A percentile compares a stretch with the other conserved stretches of the same genome.
Evolutionary conservation across 2,888 invertebrate species (phyloP).

Genomic region (Xylocampa areola): DNA sequence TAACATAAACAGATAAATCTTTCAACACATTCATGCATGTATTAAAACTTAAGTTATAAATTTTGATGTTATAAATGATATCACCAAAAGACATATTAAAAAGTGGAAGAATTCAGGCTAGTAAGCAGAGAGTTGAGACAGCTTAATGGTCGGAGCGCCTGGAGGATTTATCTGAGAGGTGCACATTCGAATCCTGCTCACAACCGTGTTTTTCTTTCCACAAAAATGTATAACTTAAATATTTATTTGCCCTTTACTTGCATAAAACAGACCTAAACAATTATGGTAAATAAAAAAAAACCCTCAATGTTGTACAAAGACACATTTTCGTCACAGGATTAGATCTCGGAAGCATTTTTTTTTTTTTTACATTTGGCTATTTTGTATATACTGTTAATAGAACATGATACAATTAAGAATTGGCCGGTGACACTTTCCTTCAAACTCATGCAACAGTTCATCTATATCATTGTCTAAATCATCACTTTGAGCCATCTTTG

Average conservation of each 20-base stretch:
- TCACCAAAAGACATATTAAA: no score
- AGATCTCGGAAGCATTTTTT: constrained; percentile 40
- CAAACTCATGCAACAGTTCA: constrained; percentile 98
- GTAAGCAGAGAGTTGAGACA: no score
- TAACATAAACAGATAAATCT: no score
- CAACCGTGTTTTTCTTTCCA: no score
- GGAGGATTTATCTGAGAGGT: no score
- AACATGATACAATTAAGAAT: constrained; percentile 98
- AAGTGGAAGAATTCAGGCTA: no score
- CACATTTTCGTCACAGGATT: constrained; percentile 18
- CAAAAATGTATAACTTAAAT: no score
- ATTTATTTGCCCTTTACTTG: constrained; percentile 4
- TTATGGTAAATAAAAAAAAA: not conserved
- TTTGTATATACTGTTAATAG: constrained; percentile 90
- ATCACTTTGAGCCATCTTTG: constrained; percentile 95
- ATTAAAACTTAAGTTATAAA: no score
- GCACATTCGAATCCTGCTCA: no score
- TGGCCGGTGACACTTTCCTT: constrained; percentile 95
- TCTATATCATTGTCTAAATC: constrained; percentile 99
- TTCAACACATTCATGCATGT: no score
- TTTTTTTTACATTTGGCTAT: constrained; percentile 23
- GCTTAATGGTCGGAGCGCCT: no score
- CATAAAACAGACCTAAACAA: constrained; percentile 23
- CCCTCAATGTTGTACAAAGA: not conserved
- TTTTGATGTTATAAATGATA: no score